A percentile compares a stretch with the other conserved stretches of the same genome.
These are phyloP conservation scores for Tiphia femorata DNA, from an alignment of 2,888 invertebrate species.

Conservation along the genomic window DNA sequence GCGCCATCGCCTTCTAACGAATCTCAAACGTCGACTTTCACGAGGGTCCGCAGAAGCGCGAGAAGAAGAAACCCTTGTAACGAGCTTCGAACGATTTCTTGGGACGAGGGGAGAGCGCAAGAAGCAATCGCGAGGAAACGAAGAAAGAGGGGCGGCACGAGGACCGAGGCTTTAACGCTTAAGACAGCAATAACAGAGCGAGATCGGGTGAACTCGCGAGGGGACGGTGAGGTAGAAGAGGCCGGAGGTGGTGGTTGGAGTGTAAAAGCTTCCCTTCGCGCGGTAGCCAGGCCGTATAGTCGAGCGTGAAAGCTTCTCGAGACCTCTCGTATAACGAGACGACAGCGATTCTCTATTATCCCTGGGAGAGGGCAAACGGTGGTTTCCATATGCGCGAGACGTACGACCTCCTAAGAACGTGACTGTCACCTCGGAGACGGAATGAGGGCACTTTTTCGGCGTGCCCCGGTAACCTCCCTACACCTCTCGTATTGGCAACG, in stretches of 20 bases:
- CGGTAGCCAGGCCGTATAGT: background rate
- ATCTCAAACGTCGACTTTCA: no score
- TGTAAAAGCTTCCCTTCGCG: slow-evolving; percentile 20
- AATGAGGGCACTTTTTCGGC: slow-evolving; percentile 29
- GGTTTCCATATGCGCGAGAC: slow-evolving; percentile 45
- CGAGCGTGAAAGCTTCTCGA: slow-evolving; percentile 29
- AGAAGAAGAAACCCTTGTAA: slow-evolving; percentile 1
- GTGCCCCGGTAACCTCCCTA: slow-evolving; percentile 5
- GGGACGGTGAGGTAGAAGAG: no score
- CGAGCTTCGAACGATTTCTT: background rate
- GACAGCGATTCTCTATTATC: slow-evolving; percentile 52
- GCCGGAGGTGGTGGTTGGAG: no score
- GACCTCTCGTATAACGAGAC: slow-evolving; percentile 40
- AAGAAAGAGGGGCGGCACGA: background rate
- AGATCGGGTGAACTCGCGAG: slow-evolving; percentile 23
- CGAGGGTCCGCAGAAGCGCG: no score
- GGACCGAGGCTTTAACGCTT: slow-evolving; percentile 16
- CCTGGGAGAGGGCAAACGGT: slow-evolving; percentile 21
- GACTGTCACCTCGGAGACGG: slow-evolving; percentile 32
- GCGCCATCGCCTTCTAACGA: no score
- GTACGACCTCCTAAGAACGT: slow-evolving; percentile 38
- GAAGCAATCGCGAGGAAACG: background rate
- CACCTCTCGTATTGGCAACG: slow-evolving; percentile 28
- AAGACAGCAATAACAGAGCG: slow-evolving; percentile 29
- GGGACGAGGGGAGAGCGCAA: background rate